Percentiles rank a stretch among this genome's conserved stretches.
phyloP scores from a whole-genome alignment of 2,888 invertebrate genomes.

The Melanophora roralis region DNA sequence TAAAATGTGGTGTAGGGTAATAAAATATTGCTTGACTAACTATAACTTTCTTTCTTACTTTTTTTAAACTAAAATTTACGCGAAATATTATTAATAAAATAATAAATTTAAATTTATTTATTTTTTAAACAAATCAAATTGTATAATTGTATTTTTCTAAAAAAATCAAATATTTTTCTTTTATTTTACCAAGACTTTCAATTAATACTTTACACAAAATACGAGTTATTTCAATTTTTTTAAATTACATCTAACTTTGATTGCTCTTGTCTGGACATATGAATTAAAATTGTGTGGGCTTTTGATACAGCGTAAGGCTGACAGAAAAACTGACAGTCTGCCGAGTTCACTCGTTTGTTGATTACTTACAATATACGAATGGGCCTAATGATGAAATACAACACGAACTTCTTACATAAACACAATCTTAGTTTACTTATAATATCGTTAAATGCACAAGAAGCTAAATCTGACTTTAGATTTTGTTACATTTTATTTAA shows the following conservation, averaged over 20 bases:
- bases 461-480: not conserved
- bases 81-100: not conserved
- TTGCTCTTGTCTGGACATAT: constrained; percentile 40
- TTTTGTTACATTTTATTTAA: constrained; percentile 9
- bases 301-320: not conserved
- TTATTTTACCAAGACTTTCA: no score
- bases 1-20: no score
- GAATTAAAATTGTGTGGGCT: constrained; percentile 38
- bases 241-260: constrained; percentile 35
- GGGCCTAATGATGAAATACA: constrained; percentile 51
- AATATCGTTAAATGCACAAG: constrained; percentile 29
- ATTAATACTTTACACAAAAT: constrained; percentile 2
- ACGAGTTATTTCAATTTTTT: constrained; percentile 12
- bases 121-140: not conserved
- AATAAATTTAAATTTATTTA: not conserved
- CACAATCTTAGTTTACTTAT: constrained; percentile 8
- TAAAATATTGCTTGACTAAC: no score
- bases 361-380: constrained; percentile 1
- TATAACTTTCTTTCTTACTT: no score
- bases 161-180: no score
- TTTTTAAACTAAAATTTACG: no score
- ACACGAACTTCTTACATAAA: constrained; percentile 43
- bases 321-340: not conserved
- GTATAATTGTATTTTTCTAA: no score
- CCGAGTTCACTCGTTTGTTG: not conserved